A percentile compares a stretch with the other conserved stretches of the same genome.
These are phyloP conservation scores for Campoplex capitator DNA, from an alignment of 2,888 invertebrate species.

Conservation along the genomic window DNA sequence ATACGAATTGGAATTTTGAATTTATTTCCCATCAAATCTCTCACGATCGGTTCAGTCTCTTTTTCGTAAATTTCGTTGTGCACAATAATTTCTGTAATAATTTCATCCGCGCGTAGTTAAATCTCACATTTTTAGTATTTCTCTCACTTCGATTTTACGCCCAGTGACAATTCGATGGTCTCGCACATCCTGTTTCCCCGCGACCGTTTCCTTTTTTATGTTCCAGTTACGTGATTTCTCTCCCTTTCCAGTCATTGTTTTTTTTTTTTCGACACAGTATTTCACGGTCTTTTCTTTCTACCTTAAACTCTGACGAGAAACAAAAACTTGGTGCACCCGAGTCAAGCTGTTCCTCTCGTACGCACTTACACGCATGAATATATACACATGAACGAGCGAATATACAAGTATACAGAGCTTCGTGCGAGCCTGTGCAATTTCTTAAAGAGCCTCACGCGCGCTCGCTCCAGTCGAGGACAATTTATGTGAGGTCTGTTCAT, in stretches of 20 bases:
- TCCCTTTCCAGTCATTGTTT: constrained; percentile 42
- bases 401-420: not conserved
- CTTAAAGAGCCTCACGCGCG: constrained; percentile 82
- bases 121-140: not conserved
- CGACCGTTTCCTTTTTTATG: constrained; percentile 1
- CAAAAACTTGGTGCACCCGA: constrained; percentile 78
- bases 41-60: no score
- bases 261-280: constrained; percentile 7
- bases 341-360: constrained; percentile 82
- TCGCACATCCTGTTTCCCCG: not conserved
- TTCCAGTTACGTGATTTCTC: constrained; percentile 1
- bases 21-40: no score
- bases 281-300: not conserved
- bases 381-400: not conserved
- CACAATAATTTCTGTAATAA: no score
- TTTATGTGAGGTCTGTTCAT: constrained; percentile 85
- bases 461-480: constrained; percentile 75
- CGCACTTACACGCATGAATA: not conserved
- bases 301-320: constrained; percentile 47
- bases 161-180: not conserved
- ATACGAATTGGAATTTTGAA: no score
- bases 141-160: not conserved
- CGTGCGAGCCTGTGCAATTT: constrained; percentile 83
- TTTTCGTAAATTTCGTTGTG: no score
- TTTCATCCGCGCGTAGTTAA: no score